Conservation (phyloP, 2,888 invertebrate genomes). For the Chymomyza caudatula region DNA sequence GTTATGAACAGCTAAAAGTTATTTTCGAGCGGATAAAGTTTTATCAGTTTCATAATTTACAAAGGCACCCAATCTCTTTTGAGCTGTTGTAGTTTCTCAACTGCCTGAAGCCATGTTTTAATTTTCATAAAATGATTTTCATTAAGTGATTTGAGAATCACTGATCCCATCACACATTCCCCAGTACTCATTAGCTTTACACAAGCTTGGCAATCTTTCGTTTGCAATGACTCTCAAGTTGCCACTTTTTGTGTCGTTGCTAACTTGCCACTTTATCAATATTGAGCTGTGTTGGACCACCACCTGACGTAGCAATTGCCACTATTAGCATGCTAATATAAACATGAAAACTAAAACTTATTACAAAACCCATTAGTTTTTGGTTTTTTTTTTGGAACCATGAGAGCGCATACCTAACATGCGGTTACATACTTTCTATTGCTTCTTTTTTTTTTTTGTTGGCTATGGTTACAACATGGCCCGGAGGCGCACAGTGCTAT, state of each 20-base stretch:
- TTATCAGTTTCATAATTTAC: neutral
- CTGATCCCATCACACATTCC: neutral
- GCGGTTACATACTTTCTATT: neutral
- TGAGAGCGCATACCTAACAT: neutral
- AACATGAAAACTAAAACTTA: slow-evolving; percentile 69
- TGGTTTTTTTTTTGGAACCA: neutral
- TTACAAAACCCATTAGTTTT: slow-evolving; percentile 62
- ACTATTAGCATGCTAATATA: slow-evolving; percentile 67
- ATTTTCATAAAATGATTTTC: neutral
- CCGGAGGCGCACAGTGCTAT: slow-evolving; percentile 47
- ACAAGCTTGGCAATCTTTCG: neutral
- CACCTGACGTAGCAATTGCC: slow-evolving; percentile 37
- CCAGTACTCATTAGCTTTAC: neutral
- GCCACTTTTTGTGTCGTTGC: neutral
- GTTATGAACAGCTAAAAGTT: too few relatives aligned
- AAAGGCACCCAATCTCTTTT: too few relatives aligned
- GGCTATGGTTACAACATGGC: neutral
- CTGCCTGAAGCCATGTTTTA: neutral
- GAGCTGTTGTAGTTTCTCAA: neutral
- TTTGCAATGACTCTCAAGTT: neutral
- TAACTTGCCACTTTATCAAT: slow-evolving; percentile 34
- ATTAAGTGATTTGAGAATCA: neutral
- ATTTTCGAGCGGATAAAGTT: too few relatives aligned
- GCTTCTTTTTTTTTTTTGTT: slow-evolving; percentile 24
- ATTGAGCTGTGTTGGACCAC: slow-evolving; percentile 26